Conservation (phyloP, 2,888 invertebrate species). For the Cerastis rubricosa region DNA sequence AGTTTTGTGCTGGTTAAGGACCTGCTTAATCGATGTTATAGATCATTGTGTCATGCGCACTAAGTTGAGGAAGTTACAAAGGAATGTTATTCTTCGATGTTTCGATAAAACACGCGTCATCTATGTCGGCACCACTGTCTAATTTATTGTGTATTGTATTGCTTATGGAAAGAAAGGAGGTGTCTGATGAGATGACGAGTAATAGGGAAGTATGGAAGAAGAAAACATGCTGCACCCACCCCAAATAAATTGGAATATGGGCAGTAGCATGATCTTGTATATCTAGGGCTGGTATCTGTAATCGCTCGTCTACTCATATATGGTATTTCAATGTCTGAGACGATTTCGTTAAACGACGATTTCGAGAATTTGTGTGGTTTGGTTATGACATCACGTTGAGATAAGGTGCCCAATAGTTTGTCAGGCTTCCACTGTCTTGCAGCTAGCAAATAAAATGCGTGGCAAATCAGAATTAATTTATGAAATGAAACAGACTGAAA, state of each 20-base stretch:
- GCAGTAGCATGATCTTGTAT: too few species aligned
- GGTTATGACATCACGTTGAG: neutral
- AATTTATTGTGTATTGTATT: neutral
- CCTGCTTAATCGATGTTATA: constrained; percentile 24
- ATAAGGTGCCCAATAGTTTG: neutral
- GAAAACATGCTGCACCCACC: too few species aligned
- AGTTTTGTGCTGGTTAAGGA: neutral
- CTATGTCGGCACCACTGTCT: neutral
- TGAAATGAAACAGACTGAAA: neutral
- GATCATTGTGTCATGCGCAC: constrained; percentile 7
- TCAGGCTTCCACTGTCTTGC: too few species aligned
- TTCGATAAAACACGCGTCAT: neutral
- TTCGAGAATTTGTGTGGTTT: neutral
- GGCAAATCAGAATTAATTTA: neutral
- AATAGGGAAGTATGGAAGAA: too few species aligned
- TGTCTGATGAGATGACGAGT: too few species aligned
- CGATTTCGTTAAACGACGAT: neutral
- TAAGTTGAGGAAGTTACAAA: neutral
- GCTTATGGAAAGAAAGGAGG: too few species aligned
- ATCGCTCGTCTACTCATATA: neutral
- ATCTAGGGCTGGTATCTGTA: neutral
- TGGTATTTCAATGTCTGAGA: neutral
- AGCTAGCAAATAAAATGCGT: neutral
- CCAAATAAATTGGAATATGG: too few species aligned
- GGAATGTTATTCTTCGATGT: neutral